These are phyloP conservation scores for Merops nubicus DNA, from an alignment of 2,113 vertebrate species.

Conservation along the genomic window DNA sequence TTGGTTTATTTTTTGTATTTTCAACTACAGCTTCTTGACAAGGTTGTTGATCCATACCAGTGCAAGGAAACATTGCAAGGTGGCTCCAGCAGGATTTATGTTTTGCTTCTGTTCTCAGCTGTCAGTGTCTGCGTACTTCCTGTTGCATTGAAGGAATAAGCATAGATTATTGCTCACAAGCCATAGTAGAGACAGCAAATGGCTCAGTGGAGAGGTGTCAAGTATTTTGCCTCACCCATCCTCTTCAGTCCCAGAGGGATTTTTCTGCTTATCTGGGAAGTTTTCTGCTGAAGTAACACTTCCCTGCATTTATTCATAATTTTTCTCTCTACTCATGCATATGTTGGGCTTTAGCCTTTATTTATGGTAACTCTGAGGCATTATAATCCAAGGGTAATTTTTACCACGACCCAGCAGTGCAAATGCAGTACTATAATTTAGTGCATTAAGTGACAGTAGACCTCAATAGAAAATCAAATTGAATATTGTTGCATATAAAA, in stretches of 20 bases:
- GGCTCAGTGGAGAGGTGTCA: background rate
- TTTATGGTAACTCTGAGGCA: background rate
- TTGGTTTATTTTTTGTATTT: background rate
- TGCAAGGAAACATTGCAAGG: background rate
- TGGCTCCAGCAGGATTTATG: background rate
- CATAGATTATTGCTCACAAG: background rate
- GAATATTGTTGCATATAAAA: background rate
- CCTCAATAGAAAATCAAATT: background rate
- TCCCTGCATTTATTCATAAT: background rate
- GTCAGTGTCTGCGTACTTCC: background rate
- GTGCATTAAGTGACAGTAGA: background rate
- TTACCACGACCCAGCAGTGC: background rate
- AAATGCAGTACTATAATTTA: background rate
- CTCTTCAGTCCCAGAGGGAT: background rate
- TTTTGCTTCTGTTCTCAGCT: background rate
- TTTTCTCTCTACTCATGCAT: background rate
- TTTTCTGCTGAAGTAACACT: background rate
- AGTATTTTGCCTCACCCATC: background rate
- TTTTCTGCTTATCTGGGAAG: background rate
- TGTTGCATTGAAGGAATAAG: background rate
- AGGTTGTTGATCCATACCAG: background rate
- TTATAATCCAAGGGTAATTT: background rate
- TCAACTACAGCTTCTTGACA: background rate
- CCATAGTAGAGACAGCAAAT: background rate
- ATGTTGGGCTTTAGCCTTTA: background rate